These are phyloP conservation scores for Abramis brama DNA, from an alignment of 2,113 vertebrate species.

Conservation along the genomic window DNA sequence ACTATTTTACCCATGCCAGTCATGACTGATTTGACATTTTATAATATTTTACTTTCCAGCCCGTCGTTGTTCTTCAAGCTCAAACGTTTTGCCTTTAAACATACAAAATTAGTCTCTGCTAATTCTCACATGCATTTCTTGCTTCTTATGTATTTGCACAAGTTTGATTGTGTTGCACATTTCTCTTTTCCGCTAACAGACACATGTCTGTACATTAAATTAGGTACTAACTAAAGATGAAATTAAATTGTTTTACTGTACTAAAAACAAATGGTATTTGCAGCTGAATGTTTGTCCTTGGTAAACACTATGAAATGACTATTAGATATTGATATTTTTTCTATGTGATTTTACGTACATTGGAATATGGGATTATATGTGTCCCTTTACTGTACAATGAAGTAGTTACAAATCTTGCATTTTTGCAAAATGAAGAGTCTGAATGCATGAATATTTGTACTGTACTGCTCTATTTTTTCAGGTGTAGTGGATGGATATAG, in stretches of 20 bases:
- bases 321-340: slow-evolving; percentile 65
- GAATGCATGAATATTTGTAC: slow-evolving; percentile 44
- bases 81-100: not conserved
- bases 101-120: not conserved
- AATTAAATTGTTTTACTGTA: slow-evolving; percentile 59
- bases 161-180: slow-evolving; percentile 54
- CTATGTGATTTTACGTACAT: slow-evolving; percentile 62
- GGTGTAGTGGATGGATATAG: slow-evolving; percentile 42
- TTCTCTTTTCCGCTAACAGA: slow-evolving; percentile 42
- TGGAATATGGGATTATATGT: slow-evolving; percentile 57
- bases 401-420: slow-evolving; percentile 54
- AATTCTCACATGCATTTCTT: not conserved
- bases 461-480: slow-evolving; percentile 11
- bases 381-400: slow-evolving; percentile 62
- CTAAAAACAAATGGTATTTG: slow-evolving; percentile 56
- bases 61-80: not conserved
- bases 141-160: slow-evolving; percentile 62
- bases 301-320: slow-evolving; percentile 63
- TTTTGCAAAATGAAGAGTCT: slow-evolving; percentile 40
- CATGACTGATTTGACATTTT: not conserved
- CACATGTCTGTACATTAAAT: slow-evolving; percentile 1
- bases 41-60: not conserved
- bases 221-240: slow-evolving; percentile 15
- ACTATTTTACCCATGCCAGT: not conserved
- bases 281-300: slow-evolving; percentile 70